phyloP scores from a whole-genome alignment of 37 sponge, comb jelly and placozoan species.

The Aphrocallistes beatrix region DNA sequence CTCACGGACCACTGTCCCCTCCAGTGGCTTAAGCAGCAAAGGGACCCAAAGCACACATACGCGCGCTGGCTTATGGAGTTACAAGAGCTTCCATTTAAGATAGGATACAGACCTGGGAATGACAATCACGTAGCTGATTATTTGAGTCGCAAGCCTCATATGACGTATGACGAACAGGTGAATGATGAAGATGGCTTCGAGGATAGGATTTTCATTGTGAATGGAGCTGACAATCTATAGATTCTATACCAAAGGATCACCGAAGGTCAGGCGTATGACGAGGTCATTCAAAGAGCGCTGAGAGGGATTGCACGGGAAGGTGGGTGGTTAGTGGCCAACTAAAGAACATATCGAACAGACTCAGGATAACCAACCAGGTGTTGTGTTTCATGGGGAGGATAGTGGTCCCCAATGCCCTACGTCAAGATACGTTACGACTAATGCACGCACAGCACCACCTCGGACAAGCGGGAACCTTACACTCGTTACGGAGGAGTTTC shows the following conservation, averaged over 20 bases:
- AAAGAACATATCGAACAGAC: neutral
- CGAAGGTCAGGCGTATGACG: neutral
- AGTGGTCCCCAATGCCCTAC: neutral
- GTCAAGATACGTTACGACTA: neutral
- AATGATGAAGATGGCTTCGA: neutral
- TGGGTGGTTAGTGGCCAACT: neutral
- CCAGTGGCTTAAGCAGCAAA: neutral
- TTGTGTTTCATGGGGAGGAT: constrained; percentile 7
- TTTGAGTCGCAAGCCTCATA: neutral
- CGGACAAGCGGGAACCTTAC: neutral
- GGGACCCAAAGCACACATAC: neutral
- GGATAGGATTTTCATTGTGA: no score
- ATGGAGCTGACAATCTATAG: neutral
- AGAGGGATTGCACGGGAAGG: neutral
- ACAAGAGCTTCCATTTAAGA: neutral
- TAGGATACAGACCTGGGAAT: neutral
- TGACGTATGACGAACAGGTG: neutral
- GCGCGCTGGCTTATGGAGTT: constrained; percentile 2
- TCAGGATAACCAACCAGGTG: neutral
- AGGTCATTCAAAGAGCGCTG: neutral
- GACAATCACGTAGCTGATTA: constrained; percentile 10
- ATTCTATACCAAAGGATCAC: constrained; percentile 1
- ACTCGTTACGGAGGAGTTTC: constrained; percentile 10
- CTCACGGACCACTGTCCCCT: neutral
- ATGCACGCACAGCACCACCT: constrained; percentile 3